These are phyloP conservation scores for Stenodema calcarata DNA, from an alignment of 2,888 invertebrate genomes.

Conservation along the genomic window DNA sequence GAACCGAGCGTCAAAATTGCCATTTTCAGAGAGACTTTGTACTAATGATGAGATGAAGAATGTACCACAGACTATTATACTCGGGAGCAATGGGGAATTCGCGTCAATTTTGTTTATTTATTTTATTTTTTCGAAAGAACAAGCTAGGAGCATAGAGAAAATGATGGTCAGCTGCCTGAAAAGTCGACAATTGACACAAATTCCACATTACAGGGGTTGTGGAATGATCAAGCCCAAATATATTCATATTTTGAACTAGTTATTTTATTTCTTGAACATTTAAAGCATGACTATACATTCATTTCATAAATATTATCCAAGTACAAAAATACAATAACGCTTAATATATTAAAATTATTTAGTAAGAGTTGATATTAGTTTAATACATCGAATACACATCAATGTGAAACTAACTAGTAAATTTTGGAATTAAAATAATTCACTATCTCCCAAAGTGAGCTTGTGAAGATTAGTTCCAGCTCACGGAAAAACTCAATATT, in stretches of 20 bases:
- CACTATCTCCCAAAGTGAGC: not conserved
- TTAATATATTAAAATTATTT: conserved; percentile 30
- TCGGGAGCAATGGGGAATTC: no score
- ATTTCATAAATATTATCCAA: conserved; percentile 39
- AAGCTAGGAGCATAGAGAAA: no score
- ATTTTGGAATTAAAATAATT: not conserved
- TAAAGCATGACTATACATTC: conserved; percentile 30
- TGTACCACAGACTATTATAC: no score
- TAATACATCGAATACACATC: not conserved
- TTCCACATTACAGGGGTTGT: no score
- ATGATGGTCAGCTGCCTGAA: no score
- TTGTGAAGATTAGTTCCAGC: not conserved
- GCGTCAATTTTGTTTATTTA: no score
- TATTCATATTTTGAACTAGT: not conserved
- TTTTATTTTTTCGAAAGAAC: no score
- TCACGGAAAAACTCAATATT: not conserved
- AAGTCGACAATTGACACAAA: no score
- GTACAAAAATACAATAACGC: conserved; percentile 45
- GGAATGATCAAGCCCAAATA: no score
- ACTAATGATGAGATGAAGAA: no score
- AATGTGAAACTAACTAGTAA: not conserved
- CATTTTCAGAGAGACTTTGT: no score
- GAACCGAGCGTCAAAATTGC: no score
- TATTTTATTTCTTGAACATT: conserved; percentile 3
- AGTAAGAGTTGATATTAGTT: conserved; percentile 15